Percentiles rank a stretch among this genome's conserved stretches.
These are phyloP conservation scores for Podarcis lilfordi DNA, from an alignment of 2,797 vertebrate species.

Conservation along the genomic window DNA sequence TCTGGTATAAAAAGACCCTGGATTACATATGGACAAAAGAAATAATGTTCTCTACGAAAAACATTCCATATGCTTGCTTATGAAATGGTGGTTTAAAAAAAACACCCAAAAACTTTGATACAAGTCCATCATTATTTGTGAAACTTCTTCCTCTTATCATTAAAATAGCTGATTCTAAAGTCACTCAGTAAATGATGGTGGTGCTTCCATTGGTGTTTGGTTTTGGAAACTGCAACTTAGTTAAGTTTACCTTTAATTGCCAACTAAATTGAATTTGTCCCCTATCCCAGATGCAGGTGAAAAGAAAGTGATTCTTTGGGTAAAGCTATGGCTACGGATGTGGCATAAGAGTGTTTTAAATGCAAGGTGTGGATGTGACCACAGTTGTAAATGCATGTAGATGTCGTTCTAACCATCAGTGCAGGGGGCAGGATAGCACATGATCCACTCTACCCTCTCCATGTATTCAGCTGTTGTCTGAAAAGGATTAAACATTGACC, in stretches of 20 bases:
- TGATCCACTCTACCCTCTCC: background rate
- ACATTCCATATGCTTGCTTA: background rate
- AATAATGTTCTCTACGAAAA: conserved; percentile 5
- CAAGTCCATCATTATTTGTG: background rate
- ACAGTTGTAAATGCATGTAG: background rate
- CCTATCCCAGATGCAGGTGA: too few species aligned
- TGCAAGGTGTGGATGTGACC: too few species aligned
- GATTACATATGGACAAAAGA: background rate
- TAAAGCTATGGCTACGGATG: too few species aligned
- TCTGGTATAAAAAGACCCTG: background rate
- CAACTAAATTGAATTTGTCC: too few species aligned
- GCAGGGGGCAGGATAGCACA: background rate
- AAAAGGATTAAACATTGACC: background rate
- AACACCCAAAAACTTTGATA: background rate
- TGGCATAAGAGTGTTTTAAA: too few species aligned
- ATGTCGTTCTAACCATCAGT: background rate
- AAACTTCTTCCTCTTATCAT: background rate
- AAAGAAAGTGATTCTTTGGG: too few species aligned
- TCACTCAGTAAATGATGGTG: background rate
- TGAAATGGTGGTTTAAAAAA: background rate
- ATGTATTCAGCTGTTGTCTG: background rate
- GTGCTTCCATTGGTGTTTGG: too few species aligned
- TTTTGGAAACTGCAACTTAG: too few species aligned
- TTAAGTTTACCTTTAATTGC: too few species aligned
- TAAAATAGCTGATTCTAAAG: background rate